Evolutionary conservation across 2,113 vertebrate genomes (phyloP), one percentile per base, ranked within the genome.

Genomic region (Trichechus manatus): DNA sequence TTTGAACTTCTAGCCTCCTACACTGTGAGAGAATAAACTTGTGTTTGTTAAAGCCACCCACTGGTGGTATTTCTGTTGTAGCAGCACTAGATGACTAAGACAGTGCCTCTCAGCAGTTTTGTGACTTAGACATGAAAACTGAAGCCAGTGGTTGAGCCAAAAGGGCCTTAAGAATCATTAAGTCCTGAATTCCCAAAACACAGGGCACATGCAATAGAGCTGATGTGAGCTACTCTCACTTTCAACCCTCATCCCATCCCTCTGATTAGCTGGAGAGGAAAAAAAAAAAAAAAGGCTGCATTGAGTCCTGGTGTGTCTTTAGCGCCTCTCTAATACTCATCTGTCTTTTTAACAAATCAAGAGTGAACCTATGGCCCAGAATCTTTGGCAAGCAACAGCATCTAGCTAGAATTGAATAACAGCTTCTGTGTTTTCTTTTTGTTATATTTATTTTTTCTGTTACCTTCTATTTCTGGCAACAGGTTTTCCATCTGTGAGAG

Each of bases 201-300:
- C 19, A 15, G 59, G 5, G 1, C 6, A 17, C 17, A 3, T 13
- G 33, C 0, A n/a, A 25, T 13, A 31, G 33, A 33, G 23, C 47
- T 68, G 19, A 10, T 0, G 5, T 33, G 80, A 81, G 3, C 10
- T 1, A 4, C 2, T 0, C 66, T 23, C 9, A 1, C 56, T 17
- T 4, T 10, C 42, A 2, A 33, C 82, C 66, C 23, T 44, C 15
- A 8, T 2, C 53, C 77, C 2, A 0, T 20, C 39, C 36, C 44
- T 44, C 70, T 90, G 56, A 74, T 14, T 11, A 5, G 13, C 63
- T 27, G 6, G 25, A 10, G 47, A 61, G 63, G 20, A 22, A n/a
- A 56, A 59, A 47, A 3, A 47, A 47, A 2, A 39, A 39, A 5
- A 25, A 5, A 25, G 63, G 47, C n/a, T 59, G 36, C 20, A 1